phyloP scores from a whole-genome alignment of 2,888 invertebrate species.

The Phyllotreta striolata region DNA sequence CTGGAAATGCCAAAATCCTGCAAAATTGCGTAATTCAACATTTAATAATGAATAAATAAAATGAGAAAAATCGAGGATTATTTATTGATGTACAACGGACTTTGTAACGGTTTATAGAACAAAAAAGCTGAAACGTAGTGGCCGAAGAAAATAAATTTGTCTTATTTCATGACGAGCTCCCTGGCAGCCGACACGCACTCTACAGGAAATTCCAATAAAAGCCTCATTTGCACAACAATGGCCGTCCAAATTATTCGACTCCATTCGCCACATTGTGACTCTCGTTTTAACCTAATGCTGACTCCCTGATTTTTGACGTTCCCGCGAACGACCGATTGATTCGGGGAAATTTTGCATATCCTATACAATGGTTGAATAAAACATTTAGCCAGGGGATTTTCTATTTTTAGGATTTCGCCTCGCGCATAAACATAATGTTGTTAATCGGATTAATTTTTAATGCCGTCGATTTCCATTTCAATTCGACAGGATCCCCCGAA shows the following conservation, averaged over 20 bases:
- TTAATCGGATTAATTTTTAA: neutral
- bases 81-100: too few species aligned
- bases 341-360: conserved; percentile 45
- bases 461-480: too few species aligned
- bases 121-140: conserved; percentile 19
- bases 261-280: conserved; percentile 48
- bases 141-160: conserved; percentile 56
- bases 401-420: neutral
- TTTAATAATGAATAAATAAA: too few species aligned
- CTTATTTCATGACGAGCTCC: conserved; percentile 54
- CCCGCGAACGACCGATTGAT: conserved; percentile 43
- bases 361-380: conserved; percentile 42
- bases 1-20: too few species aligned
- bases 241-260: conserved; percentile 58
- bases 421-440: neutral
- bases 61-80: too few species aligned
- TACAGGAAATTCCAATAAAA: conserved; percentile 58
- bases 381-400: conserved; percentile 21
- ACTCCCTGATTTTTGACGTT: conserved; percentile 10
- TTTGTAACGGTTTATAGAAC: too few species aligned
- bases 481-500: too few species aligned
- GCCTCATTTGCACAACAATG: conserved; percentile 62
- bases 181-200: conserved; percentile 51
- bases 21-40: too few species aligned
- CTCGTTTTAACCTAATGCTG: conserved; percentile 42